These are phyloP conservation scores for Ursus arctos DNA, from an alignment of 2,113 vertebrate species.

Conservation along the genomic window DNA sequence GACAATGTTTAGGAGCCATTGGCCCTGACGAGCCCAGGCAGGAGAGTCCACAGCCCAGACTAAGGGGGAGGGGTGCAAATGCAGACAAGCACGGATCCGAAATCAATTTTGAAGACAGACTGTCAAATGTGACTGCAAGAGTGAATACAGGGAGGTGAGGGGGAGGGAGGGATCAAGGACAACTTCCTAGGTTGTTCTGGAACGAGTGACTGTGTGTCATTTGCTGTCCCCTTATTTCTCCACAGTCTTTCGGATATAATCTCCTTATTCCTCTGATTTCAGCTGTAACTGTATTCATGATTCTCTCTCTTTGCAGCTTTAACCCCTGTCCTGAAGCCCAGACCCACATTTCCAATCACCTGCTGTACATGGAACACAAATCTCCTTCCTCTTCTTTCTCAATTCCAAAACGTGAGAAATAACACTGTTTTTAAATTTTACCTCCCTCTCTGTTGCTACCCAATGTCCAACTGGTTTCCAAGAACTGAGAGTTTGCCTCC, in stretches of 20 bases:
- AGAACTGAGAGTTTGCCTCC: background rate
- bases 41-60: background rate
- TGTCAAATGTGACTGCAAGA: background rate
- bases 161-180: background rate
- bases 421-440: background rate
- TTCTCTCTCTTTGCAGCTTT: background rate
- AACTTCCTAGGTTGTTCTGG: background rate
- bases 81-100: background rate
- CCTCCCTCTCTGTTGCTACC: background rate
- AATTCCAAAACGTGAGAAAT: background rate
- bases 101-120: background rate
- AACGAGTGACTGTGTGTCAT: no score
- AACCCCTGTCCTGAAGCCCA: background rate
- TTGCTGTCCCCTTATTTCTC: background rate
- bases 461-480: background rate
- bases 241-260: background rate
- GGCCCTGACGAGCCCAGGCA: background rate
- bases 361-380: background rate
- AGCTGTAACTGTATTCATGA: background rate
- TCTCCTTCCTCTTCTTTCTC: background rate
- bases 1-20: background rate
- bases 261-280: background rate
- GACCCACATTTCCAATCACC: background rate
- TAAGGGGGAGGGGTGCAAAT: background rate
- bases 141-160: background rate